Evolutionary conservation across 2,113 vertebrate genomes (phyloP).

Genomic region (Notarius quadriscutis): DNA sequence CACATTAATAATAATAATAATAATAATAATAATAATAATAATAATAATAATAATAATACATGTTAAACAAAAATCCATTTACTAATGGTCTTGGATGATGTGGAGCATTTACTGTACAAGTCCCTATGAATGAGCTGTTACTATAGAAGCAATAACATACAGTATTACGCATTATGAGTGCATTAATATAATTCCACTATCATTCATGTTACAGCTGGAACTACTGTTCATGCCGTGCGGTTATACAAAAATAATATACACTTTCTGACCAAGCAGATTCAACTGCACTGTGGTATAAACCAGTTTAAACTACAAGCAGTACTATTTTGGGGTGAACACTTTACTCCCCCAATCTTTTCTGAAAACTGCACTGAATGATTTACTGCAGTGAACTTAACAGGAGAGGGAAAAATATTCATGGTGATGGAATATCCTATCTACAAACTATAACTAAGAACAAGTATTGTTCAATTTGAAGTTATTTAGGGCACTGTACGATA

Average conservation of each 20-base stretch:
- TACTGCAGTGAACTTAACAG: not conserved
- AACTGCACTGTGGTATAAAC: not conserved
- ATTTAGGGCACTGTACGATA: constrained; percentile 5
- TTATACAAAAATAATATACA: not conserved
- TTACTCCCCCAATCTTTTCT: not conserved
- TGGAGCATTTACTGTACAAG: not conserved
- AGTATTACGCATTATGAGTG: not conserved
- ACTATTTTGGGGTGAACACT: not conserved
- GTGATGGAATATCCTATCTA: not conserved
- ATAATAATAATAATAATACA: too few relatives aligned
- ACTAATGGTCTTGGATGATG: too few relatives aligned
- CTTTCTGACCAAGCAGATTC: not conserved
- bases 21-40: not conserved
- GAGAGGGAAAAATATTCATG: not conserved
- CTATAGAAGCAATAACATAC: not conserved
- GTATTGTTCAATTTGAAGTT: not conserved
- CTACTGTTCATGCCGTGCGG: not conserved
- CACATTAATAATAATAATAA: not conserved
- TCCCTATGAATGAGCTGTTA: not conserved
- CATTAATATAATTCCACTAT: not conserved
- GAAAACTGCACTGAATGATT: not conserved
- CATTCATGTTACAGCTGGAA: not conserved
- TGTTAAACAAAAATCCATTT: not conserved
- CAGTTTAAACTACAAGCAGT: not conserved
- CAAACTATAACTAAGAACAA: not conserved